A percentile compares a stretch with the other conserved stretches of the same genome.
Conservation (phyloP, 1,140 invertebrate species). For the Sesamia nonagrioides region DNA sequence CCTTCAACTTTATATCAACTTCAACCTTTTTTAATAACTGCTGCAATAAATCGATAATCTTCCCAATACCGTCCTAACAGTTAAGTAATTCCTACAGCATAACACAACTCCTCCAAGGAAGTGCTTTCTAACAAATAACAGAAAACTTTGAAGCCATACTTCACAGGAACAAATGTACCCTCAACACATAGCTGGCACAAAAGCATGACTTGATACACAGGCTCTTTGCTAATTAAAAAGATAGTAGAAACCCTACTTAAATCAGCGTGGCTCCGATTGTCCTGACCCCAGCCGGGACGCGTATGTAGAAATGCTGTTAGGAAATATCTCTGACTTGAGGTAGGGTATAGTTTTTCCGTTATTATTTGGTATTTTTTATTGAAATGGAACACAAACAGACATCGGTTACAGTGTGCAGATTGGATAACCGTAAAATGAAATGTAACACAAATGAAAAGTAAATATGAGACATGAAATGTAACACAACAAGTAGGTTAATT, state of each 20-base stretch:
- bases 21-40: too few species aligned
- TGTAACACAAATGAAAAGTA: too few species aligned
- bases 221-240: constrained; percentile 48
- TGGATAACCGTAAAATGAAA: too few species aligned
- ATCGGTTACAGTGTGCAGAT: too few species aligned
- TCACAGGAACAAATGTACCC: constrained; percentile 2
- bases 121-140: constrained; percentile 2
- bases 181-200: constrained; percentile 21
- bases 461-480: too few species aligned
- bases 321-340: background rate
- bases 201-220: constrained; percentile 34
- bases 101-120: background rate
- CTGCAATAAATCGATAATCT: background rate
- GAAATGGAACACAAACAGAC: too few species aligned
- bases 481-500: too few species aligned
- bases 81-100: background rate
- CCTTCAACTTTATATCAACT: too few species aligned
- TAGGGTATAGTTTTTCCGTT: background rate
- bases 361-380: too few species aligned
- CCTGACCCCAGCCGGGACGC: background rate
- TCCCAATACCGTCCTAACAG: background rate
- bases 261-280: constrained; percentile 31
- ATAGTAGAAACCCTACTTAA: constrained; percentile 39
- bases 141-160: constrained; percentile 16
- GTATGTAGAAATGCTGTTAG: constrained; percentile 11